Evolutionary conservation across 2,888 invertebrate species (phyloP).

Genomic region (Notodonta ziczac): DNA sequence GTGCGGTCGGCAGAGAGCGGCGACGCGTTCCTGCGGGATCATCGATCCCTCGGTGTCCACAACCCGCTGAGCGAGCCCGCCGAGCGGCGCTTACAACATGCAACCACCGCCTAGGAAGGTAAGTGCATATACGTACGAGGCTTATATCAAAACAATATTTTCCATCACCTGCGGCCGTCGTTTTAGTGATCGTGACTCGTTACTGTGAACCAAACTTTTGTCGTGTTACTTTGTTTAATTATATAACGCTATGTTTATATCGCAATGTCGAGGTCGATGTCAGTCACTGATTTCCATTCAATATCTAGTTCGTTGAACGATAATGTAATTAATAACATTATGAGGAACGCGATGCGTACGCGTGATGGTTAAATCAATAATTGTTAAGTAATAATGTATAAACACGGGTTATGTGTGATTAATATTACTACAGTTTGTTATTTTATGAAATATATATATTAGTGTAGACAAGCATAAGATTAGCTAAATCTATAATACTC

Average conservation of each 20-base stretch:
- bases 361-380: neutral
- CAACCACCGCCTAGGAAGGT: conserved; percentile 95
- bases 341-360: neutral
- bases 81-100: conserved; percentile 78
- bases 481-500: neutral
- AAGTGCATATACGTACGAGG: conserved; percentile 56
- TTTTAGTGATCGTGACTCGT: neutral
- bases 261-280: neutral
- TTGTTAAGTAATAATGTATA: neutral
- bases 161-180: conserved; percentile 5
- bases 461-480: neutral
- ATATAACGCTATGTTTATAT: conserved; percentile 2
- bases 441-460: neutral
- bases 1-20: conserved; percentile 52
- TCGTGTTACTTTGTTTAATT: neutral
- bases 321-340: neutral
- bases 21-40: conserved; percentile 56
- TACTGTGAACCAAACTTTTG: neutral
- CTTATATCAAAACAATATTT: neutral
- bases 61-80: conserved; percentile 32
- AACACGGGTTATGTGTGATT: neutral
- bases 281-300: neutral
- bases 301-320: neutral
- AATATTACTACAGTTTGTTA: neutral
- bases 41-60: conserved; percentile 50